Conservation (phyloP, 1,140 invertebrate species). For the Pseudomyrmex dendroicus region DNA sequence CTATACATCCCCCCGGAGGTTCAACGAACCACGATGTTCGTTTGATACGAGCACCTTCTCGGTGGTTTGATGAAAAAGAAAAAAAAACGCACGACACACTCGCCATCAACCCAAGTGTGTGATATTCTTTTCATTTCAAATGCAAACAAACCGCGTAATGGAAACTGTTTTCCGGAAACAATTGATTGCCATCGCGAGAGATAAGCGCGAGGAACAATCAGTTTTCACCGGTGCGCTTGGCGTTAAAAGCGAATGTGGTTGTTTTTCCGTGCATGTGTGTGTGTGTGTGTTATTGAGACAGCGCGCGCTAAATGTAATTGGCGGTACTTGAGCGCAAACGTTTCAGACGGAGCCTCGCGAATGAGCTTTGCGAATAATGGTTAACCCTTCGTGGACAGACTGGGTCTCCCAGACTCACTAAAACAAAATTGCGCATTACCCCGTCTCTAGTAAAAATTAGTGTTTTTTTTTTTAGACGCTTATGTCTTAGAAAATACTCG, state of each 20-base stretch:
- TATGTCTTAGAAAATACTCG: no score
- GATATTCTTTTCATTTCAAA: neutral
- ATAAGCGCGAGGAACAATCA: neutral
- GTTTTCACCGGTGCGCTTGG: neutral
- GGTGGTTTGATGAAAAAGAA: neutral
- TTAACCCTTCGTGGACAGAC: no score
- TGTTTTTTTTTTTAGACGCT: no score
- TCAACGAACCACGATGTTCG: slow-evolving; percentile 38
- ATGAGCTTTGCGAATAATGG: no score
- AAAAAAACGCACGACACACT: no score
- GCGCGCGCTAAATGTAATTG: neutral
- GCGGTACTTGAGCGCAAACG: no score
- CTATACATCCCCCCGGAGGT: slow-evolving; percentile 18
- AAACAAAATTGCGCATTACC: no score
- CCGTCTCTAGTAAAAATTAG: no score
- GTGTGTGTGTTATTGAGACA: neutral
- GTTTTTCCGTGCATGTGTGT: neutral
- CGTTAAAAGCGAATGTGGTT: neutral
- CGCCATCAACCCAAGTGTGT: no score
- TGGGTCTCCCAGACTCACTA: no score
- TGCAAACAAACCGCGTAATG: slow-evolving; percentile 14
- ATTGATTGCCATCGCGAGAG: neutral
- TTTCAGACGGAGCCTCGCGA: no score
- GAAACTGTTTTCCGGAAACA: neutral
- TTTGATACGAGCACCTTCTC: no score